Conservation (phyloP, 2,113 vertebrate species). For the Clarias batrachus region DNA sequence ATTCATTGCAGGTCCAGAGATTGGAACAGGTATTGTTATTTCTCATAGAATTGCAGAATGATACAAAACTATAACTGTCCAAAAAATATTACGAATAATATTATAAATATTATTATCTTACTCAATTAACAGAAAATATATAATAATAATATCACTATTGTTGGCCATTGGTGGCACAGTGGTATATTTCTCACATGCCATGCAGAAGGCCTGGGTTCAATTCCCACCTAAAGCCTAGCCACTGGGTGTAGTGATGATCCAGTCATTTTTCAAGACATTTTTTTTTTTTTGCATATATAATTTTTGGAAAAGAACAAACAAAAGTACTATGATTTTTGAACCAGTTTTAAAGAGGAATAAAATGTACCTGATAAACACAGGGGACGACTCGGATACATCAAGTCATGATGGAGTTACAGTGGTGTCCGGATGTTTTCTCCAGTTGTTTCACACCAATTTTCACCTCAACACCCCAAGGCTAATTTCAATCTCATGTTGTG, state of each 20-base stretch:
- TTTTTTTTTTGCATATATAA: no score
- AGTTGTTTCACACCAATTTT: neutral
- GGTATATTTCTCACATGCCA: no score
- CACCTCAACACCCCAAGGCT: neutral
- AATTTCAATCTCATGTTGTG: neutral
- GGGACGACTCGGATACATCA: neutral
- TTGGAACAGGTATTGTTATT: neutral
- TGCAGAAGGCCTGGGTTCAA: no score
- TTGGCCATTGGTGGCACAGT: no score
- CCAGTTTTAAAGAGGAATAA: neutral
- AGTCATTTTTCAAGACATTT: neutral
- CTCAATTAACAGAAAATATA: neutral
- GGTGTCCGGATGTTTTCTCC: neutral
- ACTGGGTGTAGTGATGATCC: no score
- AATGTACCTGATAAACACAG: neutral
- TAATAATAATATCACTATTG: no score
- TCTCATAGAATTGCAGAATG: neutral
- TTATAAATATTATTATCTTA: neutral
- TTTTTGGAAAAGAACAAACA: neutral
- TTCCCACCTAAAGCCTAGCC: no score
- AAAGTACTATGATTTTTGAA: neutral
- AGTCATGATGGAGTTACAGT: neutral
- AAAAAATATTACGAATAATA: neutral
- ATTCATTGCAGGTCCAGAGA: neutral
- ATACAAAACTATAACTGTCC: neutral